Base-by-base conservation (phyloP, 2,888 invertebrate genomes). In the Tenthredo distinguenda region DNA sequence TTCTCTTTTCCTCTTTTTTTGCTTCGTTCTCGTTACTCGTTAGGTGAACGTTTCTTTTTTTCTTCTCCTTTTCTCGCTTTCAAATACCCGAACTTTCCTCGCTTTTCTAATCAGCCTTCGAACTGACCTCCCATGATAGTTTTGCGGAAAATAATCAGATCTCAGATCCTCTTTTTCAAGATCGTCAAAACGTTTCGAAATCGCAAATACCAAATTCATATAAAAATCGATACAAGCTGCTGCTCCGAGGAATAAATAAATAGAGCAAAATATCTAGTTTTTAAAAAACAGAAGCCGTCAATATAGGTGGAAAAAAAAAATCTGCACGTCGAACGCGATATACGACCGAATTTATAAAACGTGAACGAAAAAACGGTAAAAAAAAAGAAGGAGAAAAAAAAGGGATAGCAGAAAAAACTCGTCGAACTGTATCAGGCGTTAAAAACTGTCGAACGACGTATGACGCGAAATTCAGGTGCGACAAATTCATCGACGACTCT, bases 401-500 rank as follows among this genome's bases (percentile, higher is more conserved):
- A 37, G 10, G 26, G 26, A 26, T 26, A 26, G 26, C 26, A 26
- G 26, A 6, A 47, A 21, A 74, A 74, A 50, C n/a, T 47, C 81
- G 31, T 55, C 47, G 26, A 6, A 26, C 21, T 50, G 82, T 65
- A n/a, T 47, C 40, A 40, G 15, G 82, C 82, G 82, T 40, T 43
- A 74, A 74, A 74, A 74, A 74, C 40, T 34, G 26, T 74, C 43
- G 74, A 26, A 74, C 40, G 26, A 74, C 62, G 34, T 65, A 55
- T 65, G 43, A 82, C 62, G 82, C 31, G 37, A 18, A 62, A 65
- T 40, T 74, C 74, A 65, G 47, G 58, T 82, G 43, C 58, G 65
- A 62, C 37, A 40, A 58, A 82, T 82, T 55, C 65, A 82, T 82
- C 82, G 65, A 65, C 62, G 82, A 62, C 18, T 65, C 18, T 43